Base-by-base conservation (phyloP, 2,113 vertebrate genomes). In the Pelobates fuscus region DNA sequence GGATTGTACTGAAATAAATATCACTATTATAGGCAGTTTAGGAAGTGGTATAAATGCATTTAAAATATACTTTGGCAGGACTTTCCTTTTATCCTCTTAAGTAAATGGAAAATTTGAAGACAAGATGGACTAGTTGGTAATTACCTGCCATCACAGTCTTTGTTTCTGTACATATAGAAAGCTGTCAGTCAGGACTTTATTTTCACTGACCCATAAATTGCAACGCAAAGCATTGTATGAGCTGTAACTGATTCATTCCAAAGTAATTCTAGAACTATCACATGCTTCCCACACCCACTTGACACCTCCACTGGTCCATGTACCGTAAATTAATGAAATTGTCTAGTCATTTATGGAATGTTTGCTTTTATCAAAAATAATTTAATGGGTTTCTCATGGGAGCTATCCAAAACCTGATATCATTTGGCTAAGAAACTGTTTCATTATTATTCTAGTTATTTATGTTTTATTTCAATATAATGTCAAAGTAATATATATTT, bases 291-390 rank as follows among this genome's bases (percentile, higher is more conserved):
- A 46, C 3, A 46, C 5, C 44, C 17, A 46, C 44, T 46, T 46
- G 44, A 46, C 44, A 46, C 44, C 44, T 46, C 17, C 44, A 46
- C 44, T 46, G 44, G 44, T 49, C 44, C 44, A 49, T 49, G 44
- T 49, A 17, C 44, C 10, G 30, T 44, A 66, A 57, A 57, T 57
- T 25, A 57, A 18, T 17, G 8, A 73, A 73, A 63, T 52, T 64
- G 54, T 24, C 30, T 41, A 20, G 23, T 43, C 17, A 58, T 24
- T 43, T 58, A 17, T 57, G 23, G 25, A 57, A 46, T 61, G 46
- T 14, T n/a, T 64, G 10, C 18, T 27, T 57, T 26, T 15, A 60
- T 60, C 18, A 6, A n/a, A 29, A 15, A 26, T 27, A 2, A 15
- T n/a, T n/a, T n/a, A n/a, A 60, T 27, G 27, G 18, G 18, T 12